phyloP scores from a whole-genome alignment of 37 sponge, comb jelly and placozoan genomes.

The Spongilla lacustris region DNA sequence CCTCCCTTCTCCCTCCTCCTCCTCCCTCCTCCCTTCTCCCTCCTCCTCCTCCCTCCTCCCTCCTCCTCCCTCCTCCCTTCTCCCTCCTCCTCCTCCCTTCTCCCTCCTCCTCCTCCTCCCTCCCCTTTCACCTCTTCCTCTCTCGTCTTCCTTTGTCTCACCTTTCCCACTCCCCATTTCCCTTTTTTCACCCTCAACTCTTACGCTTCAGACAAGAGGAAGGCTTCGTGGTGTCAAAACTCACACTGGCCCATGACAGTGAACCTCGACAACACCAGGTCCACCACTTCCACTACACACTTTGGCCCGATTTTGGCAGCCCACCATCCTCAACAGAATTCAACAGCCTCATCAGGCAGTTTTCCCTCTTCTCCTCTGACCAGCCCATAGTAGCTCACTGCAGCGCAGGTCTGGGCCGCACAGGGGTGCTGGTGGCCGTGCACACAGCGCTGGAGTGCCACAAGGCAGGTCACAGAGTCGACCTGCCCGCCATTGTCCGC shows the following conservation, averaged over 20 bases:
- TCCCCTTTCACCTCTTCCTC: no score
- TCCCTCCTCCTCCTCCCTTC: no score
- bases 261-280: constrained; percentile 21
- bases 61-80: no score
- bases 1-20: no score
- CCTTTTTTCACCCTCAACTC: neutral
- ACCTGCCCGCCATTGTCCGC: constrained; percentile 40
- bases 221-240: constrained; percentile 24
- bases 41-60: no score
- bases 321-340: constrained; percentile 42
- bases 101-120: no score
- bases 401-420: constrained; percentile 63
- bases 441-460: constrained; percentile 40
- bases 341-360: constrained; percentile 31
- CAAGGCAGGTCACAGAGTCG: constrained; percentile 15
- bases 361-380: neutral
- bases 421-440: constrained; percentile 51
- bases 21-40: no score
- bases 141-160: no score
- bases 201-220: constrained; percentile 13
- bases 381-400: constrained; percentile 66
- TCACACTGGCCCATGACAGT: constrained; percentile 17
- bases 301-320: constrained; percentile 75
- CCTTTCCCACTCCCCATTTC: neutral
- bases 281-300: constrained; percentile 64